Evolutionary conservation across 2,113 vertebrate genomes (phyloP), one percentile per base, ranked within the genome.

Genomic region (Ceratotherium simum): DNA sequence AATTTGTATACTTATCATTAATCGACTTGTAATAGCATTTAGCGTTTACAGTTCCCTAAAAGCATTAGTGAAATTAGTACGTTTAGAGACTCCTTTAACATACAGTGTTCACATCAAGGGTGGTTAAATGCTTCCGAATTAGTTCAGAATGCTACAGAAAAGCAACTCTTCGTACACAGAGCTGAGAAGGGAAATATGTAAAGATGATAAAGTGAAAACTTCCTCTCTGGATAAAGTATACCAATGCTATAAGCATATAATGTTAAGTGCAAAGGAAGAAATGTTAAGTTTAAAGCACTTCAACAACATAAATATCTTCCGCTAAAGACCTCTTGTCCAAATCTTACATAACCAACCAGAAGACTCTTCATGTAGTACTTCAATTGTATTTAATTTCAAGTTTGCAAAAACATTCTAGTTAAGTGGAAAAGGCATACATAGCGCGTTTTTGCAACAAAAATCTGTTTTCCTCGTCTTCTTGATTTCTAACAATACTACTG

Each of bases 291-390:
- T 90, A 70, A 67, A 83, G 42, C 73, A 90, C 36, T 87, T 95
- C 36, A 95, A 46, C 25, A 60, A 46, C 25, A 60, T 29, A 56
- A 91, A 75, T 54, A 84, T 81, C 42, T 72, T 80, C 36, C 58
- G 65, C 36, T 65, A 78, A 80, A 81, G 21, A 69, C 11, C 27
- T 48, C 51, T 95, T 89, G 91, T 91, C 62, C 29, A 73, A 96
- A 70, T 90, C 60, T 97, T 97, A 97, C 72, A 79, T 97, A 95
- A 97, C 14, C 42, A 97, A 86, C n/a, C 36, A 92, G 39, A 97
- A 95, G 1, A 91, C 82, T 78, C 36, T 51, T 90, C 33, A 65
- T 2, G 42, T 65, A 70, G 75, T 54, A 92, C 29, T 84, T 92
- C 10, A 25, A 94, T 25, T 73, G 58, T 60, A 58, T 82, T 76